Percentiles rank a stretch among this genome's conserved stretches.
phyloP scores from a whole-genome alignment of 2,797 vertebrate genomes.

The Cyprinella venusta region DNA sequence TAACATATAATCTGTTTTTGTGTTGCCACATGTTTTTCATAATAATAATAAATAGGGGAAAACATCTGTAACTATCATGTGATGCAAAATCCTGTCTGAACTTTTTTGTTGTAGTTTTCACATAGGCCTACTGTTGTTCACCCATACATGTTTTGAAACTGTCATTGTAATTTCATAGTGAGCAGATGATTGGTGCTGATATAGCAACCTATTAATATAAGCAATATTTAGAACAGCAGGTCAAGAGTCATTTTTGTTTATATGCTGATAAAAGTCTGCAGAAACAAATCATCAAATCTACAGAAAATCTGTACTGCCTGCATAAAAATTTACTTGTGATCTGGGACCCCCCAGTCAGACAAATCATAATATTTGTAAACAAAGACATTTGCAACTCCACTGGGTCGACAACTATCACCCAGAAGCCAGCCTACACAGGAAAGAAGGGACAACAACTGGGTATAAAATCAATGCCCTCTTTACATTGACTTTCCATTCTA shows the following conservation, averaged over 20 bases:
- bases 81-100: constrained; percentile 30
- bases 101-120: constrained; percentile 30
- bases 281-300: constrained; percentile 21
- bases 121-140: constrained; percentile 6
- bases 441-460: constrained; percentile 21
- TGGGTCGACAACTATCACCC: constrained; percentile 39
- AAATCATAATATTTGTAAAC: constrained; percentile 50
- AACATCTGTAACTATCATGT: constrained; percentile 45
- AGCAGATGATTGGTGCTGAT: constrained; percentile 12
- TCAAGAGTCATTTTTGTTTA: constrained; percentile 8
- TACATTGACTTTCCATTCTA: background rate
- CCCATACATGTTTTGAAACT: constrained; percentile 5
- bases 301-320: constrained; percentile 3
- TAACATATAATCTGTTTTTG: constrained; percentile 38
- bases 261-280: background rate
- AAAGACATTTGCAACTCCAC: constrained; percentile 37
- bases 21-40: constrained; percentile 46
- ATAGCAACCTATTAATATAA: constrained; percentile 28
- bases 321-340: constrained; percentile 36
- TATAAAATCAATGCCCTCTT: background rate
- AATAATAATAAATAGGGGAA: constrained; percentile 41
- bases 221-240: constrained; percentile 21
- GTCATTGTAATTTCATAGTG: constrained; percentile 21
- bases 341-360: constrained; percentile 40
- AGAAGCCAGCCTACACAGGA: constrained; percentile 42